These are phyloP conservation scores for Tympanoctomys barrerae DNA, from an alignment of 2,797 vertebrate genomes.

Conservation along the genomic window DNA sequence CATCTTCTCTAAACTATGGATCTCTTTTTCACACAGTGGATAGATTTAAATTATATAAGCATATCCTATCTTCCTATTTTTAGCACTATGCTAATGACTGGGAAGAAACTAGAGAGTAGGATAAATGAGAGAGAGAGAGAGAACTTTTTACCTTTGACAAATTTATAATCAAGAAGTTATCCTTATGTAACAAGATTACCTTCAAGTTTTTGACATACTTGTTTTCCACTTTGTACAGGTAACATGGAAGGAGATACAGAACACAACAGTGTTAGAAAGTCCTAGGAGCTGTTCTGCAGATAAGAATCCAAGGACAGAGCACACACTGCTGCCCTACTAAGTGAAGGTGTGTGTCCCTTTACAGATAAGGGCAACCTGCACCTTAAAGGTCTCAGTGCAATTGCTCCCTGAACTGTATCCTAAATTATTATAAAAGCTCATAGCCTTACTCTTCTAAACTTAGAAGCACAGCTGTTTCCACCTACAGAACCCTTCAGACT, in stretches of 20 bases:
- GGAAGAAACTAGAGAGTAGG: neutral
- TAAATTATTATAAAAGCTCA: neutral
- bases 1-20: neutral
- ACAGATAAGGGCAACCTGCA: neutral
- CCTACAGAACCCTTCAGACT: rapidly evolving
- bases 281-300: neutral
- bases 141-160: neutral
- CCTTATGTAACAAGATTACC: neutral
- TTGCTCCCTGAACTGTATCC: neutral
- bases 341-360: neutral
- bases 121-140: too few relatives aligned
- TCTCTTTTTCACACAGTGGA: neutral
- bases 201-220: neutral
- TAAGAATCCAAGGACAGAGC: neutral
- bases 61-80: neutral
- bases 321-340: neutral
- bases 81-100: neutral
- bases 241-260: neutral
- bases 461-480: neutral
- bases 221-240: neutral
- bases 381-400: neutral
- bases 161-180: neutral
- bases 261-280: neutral
- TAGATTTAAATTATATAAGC: neutral
- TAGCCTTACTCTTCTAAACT: neutral